Evolutionary conservation across 1,140 invertebrate genomes (phyloP).

Genomic region (Yoshiicerus persimilis): DNA sequence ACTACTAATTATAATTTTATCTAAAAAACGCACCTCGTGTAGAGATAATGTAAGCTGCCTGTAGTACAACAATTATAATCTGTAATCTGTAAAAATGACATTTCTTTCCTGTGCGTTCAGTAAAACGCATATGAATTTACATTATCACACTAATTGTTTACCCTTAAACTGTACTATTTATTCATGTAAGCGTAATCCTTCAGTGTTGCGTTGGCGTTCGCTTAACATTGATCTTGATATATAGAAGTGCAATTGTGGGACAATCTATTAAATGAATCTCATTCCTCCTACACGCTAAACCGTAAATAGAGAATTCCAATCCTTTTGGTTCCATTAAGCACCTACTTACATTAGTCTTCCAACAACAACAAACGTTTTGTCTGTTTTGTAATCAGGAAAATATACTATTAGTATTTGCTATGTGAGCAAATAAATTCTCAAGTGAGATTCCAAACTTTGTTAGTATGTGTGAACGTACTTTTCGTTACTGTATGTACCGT

Average conservation of each 20-base stretch:
- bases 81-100: not conserved
- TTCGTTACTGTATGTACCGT: not conserved
- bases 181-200: not conserved
- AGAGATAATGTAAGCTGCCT: not conserved
- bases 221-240: not conserved
- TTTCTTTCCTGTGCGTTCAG: not conserved
- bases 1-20: not conserved
- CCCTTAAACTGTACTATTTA: not conserved
- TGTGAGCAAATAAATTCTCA: not conserved
- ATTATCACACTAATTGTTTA: not conserved
- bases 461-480: not conserved
- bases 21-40: not conserved
- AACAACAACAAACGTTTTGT: not conserved
- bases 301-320: conserved; percentile 7
- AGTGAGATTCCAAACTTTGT: not conserved
- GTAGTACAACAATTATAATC: not conserved
- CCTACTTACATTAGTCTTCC: not conserved
- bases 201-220: not conserved
- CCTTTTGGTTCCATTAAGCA: not conserved
- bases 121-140: not conserved
- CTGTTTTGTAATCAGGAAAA: not conserved
- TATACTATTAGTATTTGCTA: too few relatives aligned
- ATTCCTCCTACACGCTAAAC: not conserved
- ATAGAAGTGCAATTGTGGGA: not conserved
- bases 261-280: not conserved